phyloP scores from a whole-genome alignment of 2,797 vertebrate species.

The Cossypha heuglini region DNA sequence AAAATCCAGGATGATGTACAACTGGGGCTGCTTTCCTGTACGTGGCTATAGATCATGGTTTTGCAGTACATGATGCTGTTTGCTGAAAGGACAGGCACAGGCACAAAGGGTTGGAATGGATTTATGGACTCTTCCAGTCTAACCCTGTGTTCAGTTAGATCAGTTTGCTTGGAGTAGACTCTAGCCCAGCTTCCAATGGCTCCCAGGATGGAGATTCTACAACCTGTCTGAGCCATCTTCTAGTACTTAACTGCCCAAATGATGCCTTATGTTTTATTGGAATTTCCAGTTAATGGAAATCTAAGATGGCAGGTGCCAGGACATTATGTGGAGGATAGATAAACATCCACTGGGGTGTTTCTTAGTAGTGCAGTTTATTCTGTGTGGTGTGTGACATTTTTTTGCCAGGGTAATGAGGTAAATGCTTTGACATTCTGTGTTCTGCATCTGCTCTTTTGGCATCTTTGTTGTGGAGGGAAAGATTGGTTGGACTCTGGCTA shows the following conservation, averaged over 20 bases:
- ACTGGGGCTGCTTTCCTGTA: not conserved
- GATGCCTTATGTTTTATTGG: not conserved
- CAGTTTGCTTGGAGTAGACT: not conserved
- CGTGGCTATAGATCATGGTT: fast-evolving
- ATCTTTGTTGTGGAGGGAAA: not conserved
- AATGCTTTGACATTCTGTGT: not conserved
- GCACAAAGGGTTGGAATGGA: not conserved
- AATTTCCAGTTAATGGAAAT: not conserved
- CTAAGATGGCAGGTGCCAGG: not conserved
- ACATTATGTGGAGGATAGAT: fast-evolving
- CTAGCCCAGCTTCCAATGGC: not conserved
- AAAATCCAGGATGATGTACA: not conserved
- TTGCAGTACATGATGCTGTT: not conserved
- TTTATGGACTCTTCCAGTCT: not conserved
- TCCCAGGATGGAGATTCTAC: not conserved
- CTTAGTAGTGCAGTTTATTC: not conserved
- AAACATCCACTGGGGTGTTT: not conserved
- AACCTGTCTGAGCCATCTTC: not conserved
- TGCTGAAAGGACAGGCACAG: not conserved
- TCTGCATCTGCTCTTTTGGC: not conserved
- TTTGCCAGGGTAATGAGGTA: not conserved
- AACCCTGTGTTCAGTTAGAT: fast-evolving
- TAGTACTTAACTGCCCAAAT: not conserved
- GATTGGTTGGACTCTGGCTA: not conserved
- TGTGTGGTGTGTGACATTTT: not conserved